phyloP scores from a whole-genome alignment of 2,888 invertebrate species.

The Megalurothrips usitatus region DNA sequence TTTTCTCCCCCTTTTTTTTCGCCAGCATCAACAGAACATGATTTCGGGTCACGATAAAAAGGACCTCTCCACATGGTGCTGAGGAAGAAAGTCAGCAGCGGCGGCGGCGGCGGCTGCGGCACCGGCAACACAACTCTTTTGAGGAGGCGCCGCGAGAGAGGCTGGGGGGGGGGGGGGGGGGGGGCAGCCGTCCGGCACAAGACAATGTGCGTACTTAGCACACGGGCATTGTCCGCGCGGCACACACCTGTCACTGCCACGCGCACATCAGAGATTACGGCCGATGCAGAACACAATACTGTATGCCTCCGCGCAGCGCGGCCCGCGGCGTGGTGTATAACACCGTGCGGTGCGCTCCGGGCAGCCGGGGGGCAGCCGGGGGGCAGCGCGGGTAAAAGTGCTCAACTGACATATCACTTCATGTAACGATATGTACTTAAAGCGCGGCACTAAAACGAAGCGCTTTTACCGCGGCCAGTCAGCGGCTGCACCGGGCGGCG shows the following conservation, averaged over 20 bases:
- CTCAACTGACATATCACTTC: too few species aligned
- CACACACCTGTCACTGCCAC: neutral
- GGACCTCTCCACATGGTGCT: too few species aligned
- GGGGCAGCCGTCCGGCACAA: neutral
- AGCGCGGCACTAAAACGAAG: too few species aligned
- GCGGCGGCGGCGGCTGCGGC: neutral
- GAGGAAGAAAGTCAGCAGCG: neutral
- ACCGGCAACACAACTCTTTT: neutral
- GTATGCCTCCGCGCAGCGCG: neutral
- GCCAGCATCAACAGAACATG: neutral
- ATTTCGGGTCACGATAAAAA: too few species aligned
- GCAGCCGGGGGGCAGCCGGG: too few species aligned
- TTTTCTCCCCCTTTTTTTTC: neutral
- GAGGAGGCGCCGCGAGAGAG: neutral
- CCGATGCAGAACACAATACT: slow-evolving; percentile 2
- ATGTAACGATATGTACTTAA: too few species aligned
- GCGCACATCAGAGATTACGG: slow-evolving; percentile 11
- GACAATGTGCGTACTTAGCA: slow-evolving; percentile 10
- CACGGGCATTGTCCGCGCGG: neutral
- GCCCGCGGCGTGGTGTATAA: too few species aligned
- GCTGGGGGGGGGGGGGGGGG: neutral
- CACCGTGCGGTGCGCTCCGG: too few species aligned
- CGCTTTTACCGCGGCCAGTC: too few species aligned
- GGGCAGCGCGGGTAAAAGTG: too few species aligned
- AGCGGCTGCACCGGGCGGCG: too few species aligned